Evolutionary conservation across 2,888 invertebrate species (phyloP).

Genomic region (Epinotia brunnichana): DNA sequence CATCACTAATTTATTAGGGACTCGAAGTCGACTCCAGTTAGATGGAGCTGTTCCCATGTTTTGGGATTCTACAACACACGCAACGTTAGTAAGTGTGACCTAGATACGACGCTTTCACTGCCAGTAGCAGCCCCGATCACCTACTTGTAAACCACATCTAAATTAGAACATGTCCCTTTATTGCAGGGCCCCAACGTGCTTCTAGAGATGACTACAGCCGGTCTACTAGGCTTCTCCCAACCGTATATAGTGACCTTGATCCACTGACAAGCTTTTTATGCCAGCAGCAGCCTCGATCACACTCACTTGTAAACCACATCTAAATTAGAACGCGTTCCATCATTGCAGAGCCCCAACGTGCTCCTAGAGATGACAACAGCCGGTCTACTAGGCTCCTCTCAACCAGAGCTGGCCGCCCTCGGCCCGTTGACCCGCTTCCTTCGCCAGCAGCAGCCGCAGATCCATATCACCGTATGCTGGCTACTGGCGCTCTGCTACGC

Average conservation of each 20-base stretch:
- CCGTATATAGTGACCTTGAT: not conserved
- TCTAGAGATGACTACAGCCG: not conserved
- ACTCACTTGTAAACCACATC: not conserved
- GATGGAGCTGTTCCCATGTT: too few species aligned
- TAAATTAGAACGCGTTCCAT: too few species aligned
- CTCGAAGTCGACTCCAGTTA: not conserved
- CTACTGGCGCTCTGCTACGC: constrained; percentile 78
- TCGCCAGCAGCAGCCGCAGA: constrained; percentile 75
- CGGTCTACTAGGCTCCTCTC: constrained; percentile 63
- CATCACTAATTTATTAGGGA: not conserved
- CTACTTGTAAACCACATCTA: too few species aligned
- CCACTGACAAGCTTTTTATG: not conserved
- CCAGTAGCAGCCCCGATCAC: too few species aligned
- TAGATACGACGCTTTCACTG: too few species aligned
- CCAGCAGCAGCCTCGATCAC: not conserved
- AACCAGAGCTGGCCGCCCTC: constrained; percentile 64
- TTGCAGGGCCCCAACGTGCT: not conserved
- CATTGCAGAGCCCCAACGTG: constrained; percentile 69
- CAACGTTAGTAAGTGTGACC: too few species aligned
- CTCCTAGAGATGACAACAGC: constrained; percentile 77
- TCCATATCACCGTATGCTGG: constrained; percentile 81
- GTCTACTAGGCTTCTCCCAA: not conserved
- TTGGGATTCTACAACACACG: too few species aligned
- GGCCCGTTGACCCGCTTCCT: constrained; percentile 73
- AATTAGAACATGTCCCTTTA: not conserved